Conservation (phyloP, 2,113 vertebrate species). For the Xenotilapia leptura region DNA sequence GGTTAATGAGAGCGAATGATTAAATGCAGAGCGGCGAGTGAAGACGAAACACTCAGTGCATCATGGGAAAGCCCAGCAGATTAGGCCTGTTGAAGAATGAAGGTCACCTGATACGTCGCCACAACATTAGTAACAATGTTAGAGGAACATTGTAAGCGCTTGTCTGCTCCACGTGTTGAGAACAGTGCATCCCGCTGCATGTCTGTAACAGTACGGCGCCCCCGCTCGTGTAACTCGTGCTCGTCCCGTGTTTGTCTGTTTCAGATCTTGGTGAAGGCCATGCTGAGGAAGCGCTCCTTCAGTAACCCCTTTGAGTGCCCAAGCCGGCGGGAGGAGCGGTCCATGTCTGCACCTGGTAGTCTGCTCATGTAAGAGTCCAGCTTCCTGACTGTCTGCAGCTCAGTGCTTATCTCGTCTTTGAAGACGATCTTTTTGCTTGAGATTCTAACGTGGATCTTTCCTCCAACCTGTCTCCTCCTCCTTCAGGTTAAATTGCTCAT, state of each 20-base stretch:
- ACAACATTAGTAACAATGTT: neutral
- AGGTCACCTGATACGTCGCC: fast-evolving
- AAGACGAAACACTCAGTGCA: neutral
- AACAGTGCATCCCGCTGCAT: neutral
- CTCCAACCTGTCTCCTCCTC: constrained; percentile 19
- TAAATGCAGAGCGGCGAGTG: neutral
- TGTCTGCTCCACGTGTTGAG: neutral
- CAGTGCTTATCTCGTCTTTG: neutral
- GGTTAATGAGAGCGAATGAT: neutral
- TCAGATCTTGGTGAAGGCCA: constrained; percentile 96
- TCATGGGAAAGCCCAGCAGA: fast-evolving
- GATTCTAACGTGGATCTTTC: neutral
- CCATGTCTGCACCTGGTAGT: constrained; percentile 91
- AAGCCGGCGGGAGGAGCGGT: constrained; percentile 83
- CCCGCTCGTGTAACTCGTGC: neutral
- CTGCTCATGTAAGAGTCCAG: constrained; percentile 81
- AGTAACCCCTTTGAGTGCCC: constrained; percentile 91
- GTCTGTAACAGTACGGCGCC: neutral
- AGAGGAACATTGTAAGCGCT: neutral
- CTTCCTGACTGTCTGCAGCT: neutral
- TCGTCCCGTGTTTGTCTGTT: neutral
- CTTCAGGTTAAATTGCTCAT: constrained; percentile 33
- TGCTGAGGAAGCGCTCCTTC: constrained; percentile 96
- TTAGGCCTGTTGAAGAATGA: fast-evolving
- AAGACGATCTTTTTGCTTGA: neutral